Evolutionary conservation across 2,888 invertebrate genomes (phyloP).

Genomic region (Ophion slaviceki): DNA sequence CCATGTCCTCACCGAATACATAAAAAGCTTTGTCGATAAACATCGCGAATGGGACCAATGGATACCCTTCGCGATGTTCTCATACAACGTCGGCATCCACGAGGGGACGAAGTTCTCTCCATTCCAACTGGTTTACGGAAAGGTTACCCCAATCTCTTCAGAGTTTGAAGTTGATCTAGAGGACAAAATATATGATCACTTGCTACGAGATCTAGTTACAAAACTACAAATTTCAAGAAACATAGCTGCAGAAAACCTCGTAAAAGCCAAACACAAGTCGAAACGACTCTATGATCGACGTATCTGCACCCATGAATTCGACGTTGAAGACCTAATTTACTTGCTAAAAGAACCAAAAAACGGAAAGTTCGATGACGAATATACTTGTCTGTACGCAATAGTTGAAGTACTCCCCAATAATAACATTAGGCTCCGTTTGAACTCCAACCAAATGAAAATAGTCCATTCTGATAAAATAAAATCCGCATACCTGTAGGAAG

Average conservation of each 20-base stretch:
- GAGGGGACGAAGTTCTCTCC: constrained; percentile 24
- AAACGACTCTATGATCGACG: not conserved
- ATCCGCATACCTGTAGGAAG: too few relatives aligned
- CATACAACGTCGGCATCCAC: constrained; percentile 8
- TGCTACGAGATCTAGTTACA: not conserved
- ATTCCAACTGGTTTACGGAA: not conserved
- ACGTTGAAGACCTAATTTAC: not conserved
- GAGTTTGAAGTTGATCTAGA: not conserved
- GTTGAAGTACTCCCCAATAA: not conserved
- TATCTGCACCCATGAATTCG: not conserved
- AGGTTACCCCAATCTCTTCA: not conserved
- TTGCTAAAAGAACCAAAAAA: not conserved
- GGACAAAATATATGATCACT: not conserved
- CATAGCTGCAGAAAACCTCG: not conserved
- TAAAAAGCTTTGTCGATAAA: constrained; percentile 4
- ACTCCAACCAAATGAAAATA: too few relatives aligned
- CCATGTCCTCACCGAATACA: constrained; percentile 18
- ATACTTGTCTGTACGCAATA: not conserved
- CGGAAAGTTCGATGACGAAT: constrained; percentile 3
- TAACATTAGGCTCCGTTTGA: not conserved
- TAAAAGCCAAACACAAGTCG: not conserved
- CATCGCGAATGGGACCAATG: constrained; percentile 24
- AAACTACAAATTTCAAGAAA: not conserved
- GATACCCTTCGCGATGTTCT: constrained; percentile 14
- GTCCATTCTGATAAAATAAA: too few relatives aligned